phyloP scores from a whole-genome alignment of 2,113 vertebrate genomes.

The Oxyura jamaicensis region DNA sequence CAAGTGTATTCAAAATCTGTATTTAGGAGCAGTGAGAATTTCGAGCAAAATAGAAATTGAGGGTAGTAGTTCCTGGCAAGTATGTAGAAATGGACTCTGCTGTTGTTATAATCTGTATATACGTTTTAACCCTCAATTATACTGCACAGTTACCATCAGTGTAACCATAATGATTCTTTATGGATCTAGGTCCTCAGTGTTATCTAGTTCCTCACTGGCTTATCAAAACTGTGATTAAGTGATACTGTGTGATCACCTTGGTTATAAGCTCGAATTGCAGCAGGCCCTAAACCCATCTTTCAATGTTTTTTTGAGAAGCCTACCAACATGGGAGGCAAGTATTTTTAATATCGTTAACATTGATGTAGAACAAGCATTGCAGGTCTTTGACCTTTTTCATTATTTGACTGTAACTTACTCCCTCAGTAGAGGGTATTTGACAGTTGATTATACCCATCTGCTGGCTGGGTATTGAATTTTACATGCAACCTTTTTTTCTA shows the following conservation, averaged over 20 bases:
- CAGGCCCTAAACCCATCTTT: neutral
- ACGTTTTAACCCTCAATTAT: neutral
- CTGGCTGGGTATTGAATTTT: neutral
- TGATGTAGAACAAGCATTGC: neutral
- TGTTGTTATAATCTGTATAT: neutral
- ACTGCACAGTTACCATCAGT: neutral
- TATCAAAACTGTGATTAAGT: neutral
- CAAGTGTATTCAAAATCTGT: neutral
- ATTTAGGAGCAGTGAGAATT: neutral
- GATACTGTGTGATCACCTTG: neutral
- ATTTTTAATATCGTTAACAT: neutral
- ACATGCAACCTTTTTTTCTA: neutral
- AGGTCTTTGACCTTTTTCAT: neutral
- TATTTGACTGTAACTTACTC: neutral
- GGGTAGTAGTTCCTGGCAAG: neutral
- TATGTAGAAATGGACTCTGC: neutral
- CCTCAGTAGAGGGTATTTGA: neutral
- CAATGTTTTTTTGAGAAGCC: neutral
- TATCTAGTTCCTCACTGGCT: neutral
- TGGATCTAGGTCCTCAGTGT: neutral
- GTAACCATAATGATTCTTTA: neutral
- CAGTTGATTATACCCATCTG: neutral
- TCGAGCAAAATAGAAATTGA: neutral
- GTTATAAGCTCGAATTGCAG: neutral
- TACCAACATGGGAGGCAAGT: neutral